Conservation (phyloP, 2,888 invertebrate genomes). For the Lomographa bimaculata region DNA sequence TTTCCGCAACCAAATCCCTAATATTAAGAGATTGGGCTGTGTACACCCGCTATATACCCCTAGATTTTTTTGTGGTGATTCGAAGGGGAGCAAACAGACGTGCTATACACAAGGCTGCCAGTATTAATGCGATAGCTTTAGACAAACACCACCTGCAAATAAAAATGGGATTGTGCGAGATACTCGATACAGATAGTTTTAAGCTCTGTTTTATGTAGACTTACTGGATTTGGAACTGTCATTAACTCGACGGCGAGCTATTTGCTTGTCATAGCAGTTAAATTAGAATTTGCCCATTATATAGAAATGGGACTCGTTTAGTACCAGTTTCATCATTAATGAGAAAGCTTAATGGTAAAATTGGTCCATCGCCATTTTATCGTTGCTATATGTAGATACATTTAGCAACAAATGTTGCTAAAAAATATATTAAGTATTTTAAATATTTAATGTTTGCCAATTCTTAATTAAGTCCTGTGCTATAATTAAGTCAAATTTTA, state of each 20-base stretch:
- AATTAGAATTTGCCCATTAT: too few species aligned
- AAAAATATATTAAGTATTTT: too few species aligned
- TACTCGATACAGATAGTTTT: constrained; percentile 26
- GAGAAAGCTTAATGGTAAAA: too few species aligned
- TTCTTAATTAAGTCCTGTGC: too few species aligned
- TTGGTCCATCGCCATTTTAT: too few species aligned
- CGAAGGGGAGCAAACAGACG: constrained; percentile 46
- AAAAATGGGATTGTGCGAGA: constrained; percentile 36
- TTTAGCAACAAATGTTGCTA: too few species aligned
- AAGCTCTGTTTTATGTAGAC: constrained; percentile 19
- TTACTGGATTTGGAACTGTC: constrained; percentile 18
- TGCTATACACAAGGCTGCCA: constrained; percentile 44
- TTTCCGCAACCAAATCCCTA: constrained; percentile 35
- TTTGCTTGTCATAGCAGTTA: too few species aligned
- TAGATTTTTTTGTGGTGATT: constrained; percentile 36
- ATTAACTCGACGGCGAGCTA: neutral
- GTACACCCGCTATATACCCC: constrained; percentile 19
- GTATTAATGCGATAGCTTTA: constrained; percentile 51
- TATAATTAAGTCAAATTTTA: too few species aligned
- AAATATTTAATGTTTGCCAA: too few species aligned
- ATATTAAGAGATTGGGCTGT: constrained; percentile 42
- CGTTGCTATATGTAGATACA: too few species aligned
- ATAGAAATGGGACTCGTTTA: too few species aligned
- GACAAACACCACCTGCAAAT: constrained; percentile 51
- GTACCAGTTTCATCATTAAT: too few species aligned